Evolutionary conservation across 2,797 vertebrate species (phyloP).

Genomic region (Chaetophractus vellerosus): DNA sequence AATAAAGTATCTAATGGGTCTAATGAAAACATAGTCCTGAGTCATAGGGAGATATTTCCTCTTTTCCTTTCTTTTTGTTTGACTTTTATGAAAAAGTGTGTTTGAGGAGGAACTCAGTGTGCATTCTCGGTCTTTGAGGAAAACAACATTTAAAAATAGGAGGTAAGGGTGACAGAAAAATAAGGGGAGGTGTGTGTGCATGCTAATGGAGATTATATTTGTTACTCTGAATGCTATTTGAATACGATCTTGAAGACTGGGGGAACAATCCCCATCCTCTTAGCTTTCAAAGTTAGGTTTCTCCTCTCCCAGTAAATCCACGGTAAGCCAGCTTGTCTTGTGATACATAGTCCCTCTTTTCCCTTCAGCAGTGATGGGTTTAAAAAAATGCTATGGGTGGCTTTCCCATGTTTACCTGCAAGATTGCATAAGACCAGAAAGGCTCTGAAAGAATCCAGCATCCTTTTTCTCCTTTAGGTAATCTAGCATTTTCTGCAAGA

Average conservation of each 20-base stretch:
- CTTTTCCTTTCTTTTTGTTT: constrained; percentile 37
- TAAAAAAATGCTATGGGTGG: neutral
- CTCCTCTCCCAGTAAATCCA: neutral
- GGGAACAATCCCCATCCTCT: neutral
- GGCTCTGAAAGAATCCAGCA: constrained; percentile 98
- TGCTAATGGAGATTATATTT: neutral
- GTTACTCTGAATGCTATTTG: neutral
- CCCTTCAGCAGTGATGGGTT: neutral
- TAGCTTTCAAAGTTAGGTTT: neutral
- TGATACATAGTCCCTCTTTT: neutral
- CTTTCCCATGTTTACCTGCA: constrained; percentile 94
- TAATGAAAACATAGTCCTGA: neutral
- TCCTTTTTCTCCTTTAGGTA: constrained; percentile 99
- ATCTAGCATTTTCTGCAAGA: constrained; percentile 97
- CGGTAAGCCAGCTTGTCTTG: neutral
- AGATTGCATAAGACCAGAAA: constrained; percentile 98
- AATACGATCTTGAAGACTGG: neutral
- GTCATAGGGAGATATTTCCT: neutral
- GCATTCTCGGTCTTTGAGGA: neutral
- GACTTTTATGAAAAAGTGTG: neutral
- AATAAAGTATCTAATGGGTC: neutral
- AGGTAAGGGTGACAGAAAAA: neutral
- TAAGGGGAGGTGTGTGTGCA: no score
- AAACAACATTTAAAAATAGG: neutral
- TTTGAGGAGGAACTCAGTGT: constrained; percentile 20